Evolutionary conservation across 2,888 invertebrate species (phyloP).

Genomic region (Athalia rosae): DNA sequence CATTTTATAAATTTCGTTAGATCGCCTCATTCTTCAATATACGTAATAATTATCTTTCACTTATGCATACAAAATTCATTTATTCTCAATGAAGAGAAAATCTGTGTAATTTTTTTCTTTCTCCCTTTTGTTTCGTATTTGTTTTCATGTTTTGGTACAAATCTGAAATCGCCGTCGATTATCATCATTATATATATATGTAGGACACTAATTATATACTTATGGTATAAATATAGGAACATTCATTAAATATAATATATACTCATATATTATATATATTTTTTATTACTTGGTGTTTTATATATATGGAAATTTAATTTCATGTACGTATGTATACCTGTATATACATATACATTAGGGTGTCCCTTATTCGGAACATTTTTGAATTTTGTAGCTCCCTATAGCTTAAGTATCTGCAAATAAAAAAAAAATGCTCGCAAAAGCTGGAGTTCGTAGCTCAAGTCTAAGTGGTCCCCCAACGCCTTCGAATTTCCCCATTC

Average conservation of each 20-base stretch:
- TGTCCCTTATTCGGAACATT: no score
- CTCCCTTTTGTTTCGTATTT: conserved; percentile 25
- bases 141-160: conserved; percentile 64
- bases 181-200: conserved; percentile 54
- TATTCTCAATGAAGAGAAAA: conserved; percentile 58
- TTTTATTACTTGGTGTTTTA: conserved; percentile 60
- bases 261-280: conserved; percentile 64
- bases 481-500: no score
- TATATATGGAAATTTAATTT: conserved; percentile 59
- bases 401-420: no score
- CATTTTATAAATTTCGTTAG: conserved; percentile 1
- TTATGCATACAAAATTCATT: not conserved
- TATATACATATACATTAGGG: conserved; percentile 47
- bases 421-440: no score
- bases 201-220: conserved; percentile 70
- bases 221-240: conserved; percentile 73
- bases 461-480: no score
- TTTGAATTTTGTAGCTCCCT: no score
- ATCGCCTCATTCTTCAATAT: not conserved
- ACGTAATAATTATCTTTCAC: not conserved
- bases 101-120: conserved; percentile 53
- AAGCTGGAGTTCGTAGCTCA: no score
- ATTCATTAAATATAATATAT: conserved; percentile 74
- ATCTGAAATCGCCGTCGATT: conserved; percentile 72
- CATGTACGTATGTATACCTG: conserved; percentile 50